Evolutionary conservation across 2,113 vertebrate species (phyloP), one percentile per base, ranked within the genome.

Genomic region (Vimba vimba): DNA sequence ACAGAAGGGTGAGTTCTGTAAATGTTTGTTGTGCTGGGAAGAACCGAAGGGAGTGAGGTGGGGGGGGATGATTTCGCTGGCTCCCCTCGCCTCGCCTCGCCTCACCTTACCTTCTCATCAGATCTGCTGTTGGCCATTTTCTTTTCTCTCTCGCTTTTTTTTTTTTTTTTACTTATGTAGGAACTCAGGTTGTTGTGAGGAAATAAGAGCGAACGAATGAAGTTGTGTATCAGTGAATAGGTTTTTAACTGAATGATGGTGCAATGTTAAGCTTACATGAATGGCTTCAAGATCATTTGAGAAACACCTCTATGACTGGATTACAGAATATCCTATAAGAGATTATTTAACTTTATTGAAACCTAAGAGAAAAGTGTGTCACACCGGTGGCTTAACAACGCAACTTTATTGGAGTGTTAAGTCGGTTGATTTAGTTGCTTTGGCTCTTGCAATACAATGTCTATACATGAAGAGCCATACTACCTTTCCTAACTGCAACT

Each of bases 111-210:
- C 76, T 45, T 30, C 39, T 79, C 36, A 45, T 75, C 57, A 50
- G 21, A 82, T 89, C 75, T 88, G 78, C 88, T 17, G 69, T 86
- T 84, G 30, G 27, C 13, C 85, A 83, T 83, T 89, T 90, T 85
- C 33, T 60, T 82, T 88, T 50, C 19, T 27, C 8, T 50, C 47
- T 4, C 11, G 1, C 2, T 2, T 2, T 33, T 79, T 84, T 69
- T 89, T 78, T 19, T 55, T 57, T 81, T 85, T 79, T 90, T 83
- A 80, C 87, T 91, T 84, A 87, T 84, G 87, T 87, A 89, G 91
- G 91, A 93, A 92, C 94, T 94, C 93, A 91, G 94, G 93, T 93
- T 79, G 55, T 69, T 85, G 60, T 55, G 68, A 83, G 82, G 83
- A 84, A 80, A 33, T 50, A 33, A 55, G 82, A 76, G 73, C 91